A percentile compares a stretch with the other conserved stretches of the same genome.
Conservation (phyloP, 1,140 invertebrate genomes). For the Drosophila paulistorum region DNA sequence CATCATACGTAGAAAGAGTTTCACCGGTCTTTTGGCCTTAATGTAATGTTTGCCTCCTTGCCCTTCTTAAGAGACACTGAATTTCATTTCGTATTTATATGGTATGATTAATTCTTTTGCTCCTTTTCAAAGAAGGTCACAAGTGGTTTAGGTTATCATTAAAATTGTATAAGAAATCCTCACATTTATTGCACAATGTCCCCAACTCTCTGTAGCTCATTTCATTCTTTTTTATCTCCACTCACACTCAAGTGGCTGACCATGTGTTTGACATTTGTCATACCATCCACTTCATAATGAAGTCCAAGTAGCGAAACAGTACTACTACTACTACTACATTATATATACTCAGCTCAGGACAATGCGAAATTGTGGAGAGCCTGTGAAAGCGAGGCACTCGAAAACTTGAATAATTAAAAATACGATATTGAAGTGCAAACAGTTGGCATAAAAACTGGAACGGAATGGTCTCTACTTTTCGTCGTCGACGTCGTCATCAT, state of each 20-base stretch:
- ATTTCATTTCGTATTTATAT: neutral
- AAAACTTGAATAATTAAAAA: constrained; percentile 71
- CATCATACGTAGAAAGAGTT: too few species aligned
- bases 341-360: constrained; percentile 11
- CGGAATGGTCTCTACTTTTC: constrained; percentile 9
- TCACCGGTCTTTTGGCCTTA: too few species aligned
- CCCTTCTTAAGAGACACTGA: too few species aligned
- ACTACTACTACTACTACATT: constrained; percentile 38
- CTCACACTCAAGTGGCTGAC: constrained; percentile 7
- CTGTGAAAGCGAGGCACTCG: constrained; percentile 35
- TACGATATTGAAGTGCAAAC: constrained; percentile 69
- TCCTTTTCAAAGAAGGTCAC: neutral
- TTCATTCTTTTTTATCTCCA: neutral
- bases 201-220: neutral
- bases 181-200: constrained; percentile 1
- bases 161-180: constrained; percentile 3
- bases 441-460: constrained; percentile 51
- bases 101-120: neutral
- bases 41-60: too few species aligned
- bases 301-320: constrained; percentile 35
- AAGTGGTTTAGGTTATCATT: neutral
- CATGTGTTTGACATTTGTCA: constrained; percentile 54
- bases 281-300: constrained; percentile 31
- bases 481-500: constrained; percentile 9
- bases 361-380: constrained; percentile 31